These are phyloP conservation scores for Hystrix brachyura DNA, from an alignment of 2,113 vertebrate genomes.

Conservation along the genomic window DNA sequence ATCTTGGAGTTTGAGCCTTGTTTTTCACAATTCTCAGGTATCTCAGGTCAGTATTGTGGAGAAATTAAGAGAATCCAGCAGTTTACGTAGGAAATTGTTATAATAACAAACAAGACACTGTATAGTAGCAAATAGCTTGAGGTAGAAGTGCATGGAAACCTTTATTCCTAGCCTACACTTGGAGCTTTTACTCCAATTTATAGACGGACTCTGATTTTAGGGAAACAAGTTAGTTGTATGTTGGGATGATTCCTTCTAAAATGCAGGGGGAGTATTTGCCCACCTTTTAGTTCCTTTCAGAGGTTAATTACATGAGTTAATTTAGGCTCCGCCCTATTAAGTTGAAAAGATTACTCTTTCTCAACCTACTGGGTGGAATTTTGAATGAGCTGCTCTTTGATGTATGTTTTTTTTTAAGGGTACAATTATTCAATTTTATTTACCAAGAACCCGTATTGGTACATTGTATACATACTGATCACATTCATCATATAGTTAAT, in stretches of 20 bases:
- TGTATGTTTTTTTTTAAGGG: too few relatives aligned
- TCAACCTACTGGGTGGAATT: not conserved
- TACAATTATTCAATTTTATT: too few relatives aligned
- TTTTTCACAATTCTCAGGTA: not conserved
- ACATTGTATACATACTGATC: too few relatives aligned
- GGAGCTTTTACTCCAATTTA: not conserved
- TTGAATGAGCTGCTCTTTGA: constrained; percentile 20
- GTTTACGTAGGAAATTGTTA: not conserved
- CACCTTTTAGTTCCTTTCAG: not conserved
- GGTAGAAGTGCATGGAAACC: not conserved
- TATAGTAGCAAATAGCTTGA: not conserved
- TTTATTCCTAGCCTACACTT: not conserved
- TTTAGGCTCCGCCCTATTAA: not conserved
- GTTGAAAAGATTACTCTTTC: not conserved
- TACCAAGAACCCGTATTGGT: too few relatives aligned
- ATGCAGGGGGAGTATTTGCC: not conserved
- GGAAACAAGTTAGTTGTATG: not conserved
- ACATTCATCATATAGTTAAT: too few relatives aligned
- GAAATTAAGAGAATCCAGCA: not conserved
- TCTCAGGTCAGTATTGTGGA: not conserved
- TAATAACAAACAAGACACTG: not conserved
- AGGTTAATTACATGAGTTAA: not conserved
- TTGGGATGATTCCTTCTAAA: not conserved
- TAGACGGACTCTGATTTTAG: not conserved
- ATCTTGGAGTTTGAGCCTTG: constrained; percentile 3